Evolutionary conservation across 2,113 vertebrate genomes (phyloP).

Genomic region (Sterrhoptilus dennistouni): DNA sequence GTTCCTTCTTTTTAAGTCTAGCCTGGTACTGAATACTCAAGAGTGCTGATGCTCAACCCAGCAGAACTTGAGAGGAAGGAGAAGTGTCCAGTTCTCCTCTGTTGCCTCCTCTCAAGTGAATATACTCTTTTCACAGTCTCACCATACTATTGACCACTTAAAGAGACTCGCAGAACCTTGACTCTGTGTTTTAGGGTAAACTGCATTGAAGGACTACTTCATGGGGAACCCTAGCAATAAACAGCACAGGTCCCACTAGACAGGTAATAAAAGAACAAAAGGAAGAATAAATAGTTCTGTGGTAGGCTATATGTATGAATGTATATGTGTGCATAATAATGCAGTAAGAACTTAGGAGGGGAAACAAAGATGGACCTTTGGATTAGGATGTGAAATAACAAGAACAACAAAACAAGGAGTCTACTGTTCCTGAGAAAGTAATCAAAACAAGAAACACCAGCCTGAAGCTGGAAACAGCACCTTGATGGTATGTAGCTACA

Average conservation of each 20-base stretch:
- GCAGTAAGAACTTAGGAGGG: neutral
- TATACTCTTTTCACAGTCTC: neutral
- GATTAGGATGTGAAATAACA: neutral
- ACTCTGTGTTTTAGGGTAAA: neutral
- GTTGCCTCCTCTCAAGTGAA: neutral
- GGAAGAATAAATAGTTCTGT: neutral
- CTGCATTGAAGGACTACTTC: neutral
- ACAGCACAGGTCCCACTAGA: neutral
- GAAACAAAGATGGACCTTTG: neutral
- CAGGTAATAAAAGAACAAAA: neutral
- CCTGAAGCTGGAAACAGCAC: neutral
- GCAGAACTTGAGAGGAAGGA: neutral
- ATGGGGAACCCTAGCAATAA: neutral
- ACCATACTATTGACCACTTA: neutral
- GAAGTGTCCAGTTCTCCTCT: neutral
- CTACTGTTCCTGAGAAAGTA: neutral
- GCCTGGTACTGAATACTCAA: neutral
- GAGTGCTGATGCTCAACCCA: neutral
- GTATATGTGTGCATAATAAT: neutral
- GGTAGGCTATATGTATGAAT: neutral
- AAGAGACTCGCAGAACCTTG: neutral
- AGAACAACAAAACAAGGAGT: neutral
- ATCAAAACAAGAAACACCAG: neutral
- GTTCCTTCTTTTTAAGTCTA: neutral
- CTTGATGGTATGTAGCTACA: neutral